Percentiles rank a stretch among this genome's conserved stretches.
Conservation (phyloP, 2,797 vertebrate genomes). For the Myioborus melanocephalus region DNA sequence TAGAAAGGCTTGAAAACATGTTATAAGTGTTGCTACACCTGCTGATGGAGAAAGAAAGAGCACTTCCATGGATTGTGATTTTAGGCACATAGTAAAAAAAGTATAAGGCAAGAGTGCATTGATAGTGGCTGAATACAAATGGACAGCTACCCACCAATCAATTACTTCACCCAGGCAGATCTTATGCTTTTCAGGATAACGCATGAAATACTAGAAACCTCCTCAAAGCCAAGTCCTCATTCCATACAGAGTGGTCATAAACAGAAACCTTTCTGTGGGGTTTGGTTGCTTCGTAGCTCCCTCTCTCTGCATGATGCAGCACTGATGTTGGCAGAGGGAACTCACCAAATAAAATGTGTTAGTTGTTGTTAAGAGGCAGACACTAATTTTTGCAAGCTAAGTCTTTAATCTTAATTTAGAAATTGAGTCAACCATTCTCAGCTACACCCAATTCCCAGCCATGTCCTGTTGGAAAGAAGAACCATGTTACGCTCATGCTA, state of each 20-base stretch:
- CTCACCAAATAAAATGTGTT: neutral
- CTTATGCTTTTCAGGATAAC: neutral
- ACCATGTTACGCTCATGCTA: neutral
- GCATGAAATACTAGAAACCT: neutral
- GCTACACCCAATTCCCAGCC: neutral
- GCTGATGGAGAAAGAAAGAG: neutral
- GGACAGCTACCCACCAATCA: neutral
- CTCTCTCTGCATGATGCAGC: neutral
- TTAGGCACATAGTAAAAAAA: neutral
- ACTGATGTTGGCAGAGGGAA: neutral
- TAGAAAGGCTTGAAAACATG: neutral
- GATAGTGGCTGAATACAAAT: neutral
- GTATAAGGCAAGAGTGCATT: neutral
- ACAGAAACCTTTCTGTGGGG: neutral
- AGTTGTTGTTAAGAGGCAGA: neutral
- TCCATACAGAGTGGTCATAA: neutral
- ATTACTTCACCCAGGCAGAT: neutral
- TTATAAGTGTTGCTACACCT: neutral
- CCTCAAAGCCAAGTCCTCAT: neutral
- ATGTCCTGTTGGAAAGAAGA: neutral
- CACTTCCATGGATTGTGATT: neutral
- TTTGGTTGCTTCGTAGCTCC: neutral
- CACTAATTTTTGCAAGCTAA: neutral
- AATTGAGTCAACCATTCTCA: neutral
- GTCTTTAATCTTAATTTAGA: conserved; percentile 46